phyloP scores from a whole-genome alignment of 2,888 invertebrate species.

The Euphydryas editha region DNA sequence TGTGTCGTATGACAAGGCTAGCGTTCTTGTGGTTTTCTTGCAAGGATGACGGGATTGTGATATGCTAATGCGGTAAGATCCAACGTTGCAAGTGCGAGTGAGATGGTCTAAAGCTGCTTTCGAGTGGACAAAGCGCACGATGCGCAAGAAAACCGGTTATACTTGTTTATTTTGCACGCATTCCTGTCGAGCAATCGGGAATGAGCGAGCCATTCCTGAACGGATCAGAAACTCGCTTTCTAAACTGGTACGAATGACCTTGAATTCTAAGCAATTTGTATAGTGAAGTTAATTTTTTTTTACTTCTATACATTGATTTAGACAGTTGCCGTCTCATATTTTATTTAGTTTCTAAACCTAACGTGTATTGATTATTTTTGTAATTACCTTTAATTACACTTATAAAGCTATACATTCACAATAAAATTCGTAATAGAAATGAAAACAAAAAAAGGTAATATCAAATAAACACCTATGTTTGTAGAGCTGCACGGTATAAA shows the following conservation, averaged over 20 bases:
- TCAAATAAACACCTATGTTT: not conserved
- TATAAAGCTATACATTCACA: not conserved
- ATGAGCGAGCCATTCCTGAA: slow-evolving; percentile 70
- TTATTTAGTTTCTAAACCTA: not conserved
- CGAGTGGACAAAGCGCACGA: slow-evolving; percentile 65
- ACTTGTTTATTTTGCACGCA: slow-evolving; percentile 83
- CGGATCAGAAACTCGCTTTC: slow-evolving; percentile 70
- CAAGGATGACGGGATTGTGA: slow-evolving; percentile 40
- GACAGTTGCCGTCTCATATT: not conserved
- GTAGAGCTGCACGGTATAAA: slow-evolving; percentile 4
- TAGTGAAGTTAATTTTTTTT: not conserved
- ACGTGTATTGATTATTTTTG: not conserved
- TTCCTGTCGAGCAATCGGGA: slow-evolving; percentile 73
- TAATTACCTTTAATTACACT: not conserved
- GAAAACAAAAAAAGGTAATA: not conserved
- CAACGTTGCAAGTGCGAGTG: slow-evolving; percentile 49
- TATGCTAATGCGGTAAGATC: slow-evolving; percentile 38
- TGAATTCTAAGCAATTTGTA: slow-evolving; percentile 51
- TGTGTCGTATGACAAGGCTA: slow-evolving; percentile 41
- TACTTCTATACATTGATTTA: not conserved
- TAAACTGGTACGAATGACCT: slow-evolving; percentile 66
- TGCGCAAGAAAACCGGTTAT: slow-evolving; percentile 73
- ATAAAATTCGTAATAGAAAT: slow-evolving; percentile 4
- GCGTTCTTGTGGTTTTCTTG: slow-evolving; percentile 44
- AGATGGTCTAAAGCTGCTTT: slow-evolving; percentile 59